These are phyloP conservation scores for Tipula helvola DNA, from an alignment of 2,888 invertebrate species.

Conservation along the genomic window DNA sequence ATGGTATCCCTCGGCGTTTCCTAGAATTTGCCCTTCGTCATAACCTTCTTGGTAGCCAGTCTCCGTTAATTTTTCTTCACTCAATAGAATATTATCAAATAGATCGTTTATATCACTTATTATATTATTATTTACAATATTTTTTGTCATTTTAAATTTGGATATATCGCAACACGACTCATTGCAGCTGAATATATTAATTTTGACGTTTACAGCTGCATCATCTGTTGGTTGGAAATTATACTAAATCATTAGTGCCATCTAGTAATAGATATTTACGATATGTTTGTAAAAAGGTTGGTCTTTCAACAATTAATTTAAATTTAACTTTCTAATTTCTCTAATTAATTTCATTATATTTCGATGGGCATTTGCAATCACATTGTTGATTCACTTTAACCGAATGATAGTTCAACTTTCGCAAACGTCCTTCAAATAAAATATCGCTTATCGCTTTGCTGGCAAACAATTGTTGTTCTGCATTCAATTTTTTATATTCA, in stretches of 20 bases:
- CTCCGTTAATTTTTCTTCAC: conserved; percentile 51
- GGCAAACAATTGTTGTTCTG: background rate
- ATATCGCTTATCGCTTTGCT: background rate
- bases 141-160: background rate
- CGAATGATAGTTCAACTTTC: background rate
- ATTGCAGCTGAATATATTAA: background rate
- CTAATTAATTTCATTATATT: background rate
- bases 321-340: background rate
- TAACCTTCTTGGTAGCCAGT: conserved; percentile 57
- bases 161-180: background rate
- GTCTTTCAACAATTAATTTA: background rate
- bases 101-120: conserved; percentile 55
- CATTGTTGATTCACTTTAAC: background rate
- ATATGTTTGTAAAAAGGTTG: background rate
- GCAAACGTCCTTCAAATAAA: background rate
- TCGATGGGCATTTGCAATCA: background rate
- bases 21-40: conserved; percentile 44
- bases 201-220: background rate
- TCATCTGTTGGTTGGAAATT: background rate
- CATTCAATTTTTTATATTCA: background rate
- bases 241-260: too few relatives aligned
- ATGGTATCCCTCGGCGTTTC: conserved; percentile 49
- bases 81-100: conserved; percentile 55
- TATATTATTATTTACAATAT: background rate
- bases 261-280: background rate